Base-by-base conservation (phyloP, 2,797 vertebrate genomes). In the Amblyopsis hoosieri region DNA sequence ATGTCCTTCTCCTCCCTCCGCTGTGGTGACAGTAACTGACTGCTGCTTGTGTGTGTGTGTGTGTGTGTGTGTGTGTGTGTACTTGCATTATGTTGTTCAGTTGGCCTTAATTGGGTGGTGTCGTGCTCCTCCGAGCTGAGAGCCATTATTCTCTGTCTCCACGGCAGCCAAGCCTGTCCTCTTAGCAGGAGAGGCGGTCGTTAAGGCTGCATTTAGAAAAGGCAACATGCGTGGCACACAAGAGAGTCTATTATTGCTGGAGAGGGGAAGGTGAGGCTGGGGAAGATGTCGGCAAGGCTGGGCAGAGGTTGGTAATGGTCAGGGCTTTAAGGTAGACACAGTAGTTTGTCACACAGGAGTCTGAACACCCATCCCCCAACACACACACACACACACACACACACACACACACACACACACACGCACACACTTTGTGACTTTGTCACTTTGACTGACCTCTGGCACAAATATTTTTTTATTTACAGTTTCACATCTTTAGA, bases 231-330 rank as follows among this genome's bases (percentile, higher is more conserved):
- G 59, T 67, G 78, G 73, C 74, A 75, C 71, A 74, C 57, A 48
- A 68, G 62, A 83, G 75, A 74, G 85, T 88, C 72, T 72, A 84
- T 87, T 81, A 89, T 77, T 87, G 81, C 90, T 84, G 75, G 72
- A 70, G 67, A 67, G 66, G 69, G 61, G 73, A 71, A 68, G 50
- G 76, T 60, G 48, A 65, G 50, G 61, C 54, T 56, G 48, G 23
- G 45, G 33, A 12, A 1, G 17, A 2, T 45, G 42, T 42, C 1
- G 37, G 9, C 37, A 9, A 42, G 37, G 37, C 37, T 9, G 47
- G 12, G 47, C 47, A 48, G 47, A 12, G n/a, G n/a, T 48, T 48
- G 71, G 70, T 67, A 75, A 77, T 72, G 60, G 75, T 57, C 62
- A 23, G 67, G 61, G 45, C 57, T 54, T 45, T 17, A 13, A 63